phyloP scores from a whole-genome alignment of 2,113 vertebrate species.

The Cynocephalus volans region DNA sequence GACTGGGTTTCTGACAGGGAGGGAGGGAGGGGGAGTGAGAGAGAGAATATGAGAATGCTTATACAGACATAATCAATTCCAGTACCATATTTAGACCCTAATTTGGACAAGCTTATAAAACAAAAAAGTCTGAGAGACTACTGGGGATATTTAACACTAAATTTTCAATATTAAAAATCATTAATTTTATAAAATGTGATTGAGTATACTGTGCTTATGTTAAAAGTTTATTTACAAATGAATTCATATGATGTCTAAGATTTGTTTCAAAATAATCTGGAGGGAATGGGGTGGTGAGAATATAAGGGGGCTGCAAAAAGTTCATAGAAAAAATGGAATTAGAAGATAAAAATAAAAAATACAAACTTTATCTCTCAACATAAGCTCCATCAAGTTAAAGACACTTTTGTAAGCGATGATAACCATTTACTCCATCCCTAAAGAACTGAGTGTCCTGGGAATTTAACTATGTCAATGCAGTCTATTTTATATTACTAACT shows the following conservation, averaged over 20 bases:
- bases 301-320: no score
- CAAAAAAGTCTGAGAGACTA: neutral
- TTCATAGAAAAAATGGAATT: no score
- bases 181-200: neutral
- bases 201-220: neutral
- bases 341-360: no score
- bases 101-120: neutral
- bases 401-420: no score
- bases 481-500: no score
- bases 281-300: neutral
- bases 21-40: neutral
- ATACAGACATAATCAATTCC: neutral
- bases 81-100: neutral
- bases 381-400: no score
- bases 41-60: no score
- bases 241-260: neutral
- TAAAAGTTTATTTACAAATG: constrained; percentile 38
- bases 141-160: constrained; percentile 8
- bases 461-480: no score
- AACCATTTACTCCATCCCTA: no score
- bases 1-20: neutral
- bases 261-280: neutral
- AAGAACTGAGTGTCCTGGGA: no score
- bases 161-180: neutral
- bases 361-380: no score